phyloP scores from a whole-genome alignment of 2,888 invertebrate genomes.

The Mythimna loreyi region DNA sequence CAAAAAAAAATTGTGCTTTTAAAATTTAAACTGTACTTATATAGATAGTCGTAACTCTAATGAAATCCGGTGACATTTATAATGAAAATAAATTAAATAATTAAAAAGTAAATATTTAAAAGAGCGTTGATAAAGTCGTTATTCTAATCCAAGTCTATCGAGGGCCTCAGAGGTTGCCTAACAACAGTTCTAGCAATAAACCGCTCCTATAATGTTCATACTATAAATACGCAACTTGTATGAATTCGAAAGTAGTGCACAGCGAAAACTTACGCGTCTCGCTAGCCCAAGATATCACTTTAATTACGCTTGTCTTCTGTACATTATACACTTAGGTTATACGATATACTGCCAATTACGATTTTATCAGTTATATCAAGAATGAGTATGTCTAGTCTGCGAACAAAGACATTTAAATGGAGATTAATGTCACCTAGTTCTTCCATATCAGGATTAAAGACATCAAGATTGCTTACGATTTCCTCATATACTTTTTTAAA shows the following conservation, averaged over 20 bases:
- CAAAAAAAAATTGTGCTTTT: too few species aligned
- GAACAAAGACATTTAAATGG: constrained; percentile 28
- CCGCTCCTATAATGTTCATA: constrained; percentile 23
- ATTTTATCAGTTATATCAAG: constrained; percentile 11
- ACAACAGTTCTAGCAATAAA: constrained; percentile 31
- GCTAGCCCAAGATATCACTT: constrained; percentile 40
- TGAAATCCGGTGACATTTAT: too few species aligned
- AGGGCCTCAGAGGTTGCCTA: constrained; percentile 7
- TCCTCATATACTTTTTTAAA: constrained; percentile 6
- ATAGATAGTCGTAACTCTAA: too few species aligned
- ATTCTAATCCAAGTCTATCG: too few species aligned
- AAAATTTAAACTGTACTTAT: too few species aligned
- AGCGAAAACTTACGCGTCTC: constrained; percentile 34
- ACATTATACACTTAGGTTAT: constrained; percentile 7
- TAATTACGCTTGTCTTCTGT: constrained; percentile 32
- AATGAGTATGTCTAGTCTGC: constrained; percentile 7
- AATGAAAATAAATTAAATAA: too few species aligned
- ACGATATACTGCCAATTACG: background rate
- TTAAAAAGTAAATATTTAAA: too few species aligned
- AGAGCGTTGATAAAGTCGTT: too few species aligned
- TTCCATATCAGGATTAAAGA: constrained; percentile 20
- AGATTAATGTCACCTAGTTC: constrained; percentile 30
- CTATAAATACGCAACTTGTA: constrained; percentile 55
- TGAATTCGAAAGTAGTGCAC: constrained; percentile 54
- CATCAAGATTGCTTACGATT: constrained; percentile 25